These are phyloP conservation scores for Neosilurus hyrtlii DNA, from an alignment of 2,797 vertebrate species.

Conservation along the genomic window DNA sequence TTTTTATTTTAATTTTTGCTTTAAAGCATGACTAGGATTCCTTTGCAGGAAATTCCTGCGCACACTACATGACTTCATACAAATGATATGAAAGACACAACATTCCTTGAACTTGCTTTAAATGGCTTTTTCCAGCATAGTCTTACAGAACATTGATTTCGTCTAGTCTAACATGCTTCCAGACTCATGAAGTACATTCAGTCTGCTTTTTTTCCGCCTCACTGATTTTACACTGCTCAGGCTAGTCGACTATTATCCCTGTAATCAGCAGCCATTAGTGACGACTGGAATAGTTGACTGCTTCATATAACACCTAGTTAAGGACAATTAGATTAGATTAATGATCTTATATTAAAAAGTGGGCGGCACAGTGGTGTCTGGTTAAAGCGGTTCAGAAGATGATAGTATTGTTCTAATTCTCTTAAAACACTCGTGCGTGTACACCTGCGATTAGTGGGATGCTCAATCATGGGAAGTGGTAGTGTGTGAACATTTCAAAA, in stretches of 20 bases:
- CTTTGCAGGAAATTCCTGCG: neutral
- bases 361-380: too few species aligned
- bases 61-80: neutral
- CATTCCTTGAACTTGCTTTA: neutral
- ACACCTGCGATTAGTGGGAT: neutral
- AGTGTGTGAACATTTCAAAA: neutral
- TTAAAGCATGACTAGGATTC: neutral
- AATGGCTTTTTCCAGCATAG: neutral
- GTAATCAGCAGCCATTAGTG: neutral
- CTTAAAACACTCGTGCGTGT: too few species aligned
- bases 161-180: neutral
- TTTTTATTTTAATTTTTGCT: neutral
- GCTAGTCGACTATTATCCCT: neutral
- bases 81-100: neutral
- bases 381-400: too few species aligned
- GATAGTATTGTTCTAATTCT: too few species aligned
- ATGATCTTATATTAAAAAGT: neutral
- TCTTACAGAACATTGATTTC: neutral
- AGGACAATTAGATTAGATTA: neutral
- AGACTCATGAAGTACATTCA: neutral
- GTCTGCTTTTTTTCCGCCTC: neutral
- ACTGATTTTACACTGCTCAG: neutral
- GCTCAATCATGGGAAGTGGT: neutral
- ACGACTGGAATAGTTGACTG: neutral
- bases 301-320: neutral